Conservation (phyloP, 2,113 vertebrate species). For the Nothoprocta pentlandii region DNA sequence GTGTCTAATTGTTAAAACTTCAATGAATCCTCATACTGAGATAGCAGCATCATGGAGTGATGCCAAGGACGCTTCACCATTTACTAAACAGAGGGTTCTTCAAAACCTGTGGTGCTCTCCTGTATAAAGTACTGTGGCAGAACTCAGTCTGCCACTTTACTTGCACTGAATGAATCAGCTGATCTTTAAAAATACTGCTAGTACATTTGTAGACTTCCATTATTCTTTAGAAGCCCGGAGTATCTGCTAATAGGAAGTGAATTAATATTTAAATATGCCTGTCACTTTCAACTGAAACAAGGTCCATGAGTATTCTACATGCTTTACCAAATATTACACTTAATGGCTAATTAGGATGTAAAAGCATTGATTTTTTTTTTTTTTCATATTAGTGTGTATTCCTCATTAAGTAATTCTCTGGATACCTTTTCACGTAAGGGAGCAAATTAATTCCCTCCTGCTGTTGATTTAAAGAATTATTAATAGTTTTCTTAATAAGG, state of each 20-base stretch:
- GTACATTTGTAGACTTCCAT: not conserved
- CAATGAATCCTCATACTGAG: not conserved
- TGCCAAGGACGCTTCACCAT: not conserved
- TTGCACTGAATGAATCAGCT: not conserved
- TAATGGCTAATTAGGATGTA: constrained; percentile 23
- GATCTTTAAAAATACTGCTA: not conserved
- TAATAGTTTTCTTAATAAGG: not conserved
- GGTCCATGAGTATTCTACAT: constrained; percentile 43
- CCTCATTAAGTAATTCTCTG: constrained; percentile 21
- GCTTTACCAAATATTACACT: not conserved
- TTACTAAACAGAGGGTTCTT: not conserved
- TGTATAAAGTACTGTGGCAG: not conserved
- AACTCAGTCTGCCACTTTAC: not conserved
- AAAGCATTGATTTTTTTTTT: not conserved
- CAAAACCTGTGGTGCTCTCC: not conserved
- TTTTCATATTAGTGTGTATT: not conserved
- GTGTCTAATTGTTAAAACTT: not conserved
- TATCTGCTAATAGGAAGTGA: not conserved
- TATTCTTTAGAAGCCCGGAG: constrained; percentile 9
- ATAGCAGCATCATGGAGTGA: not conserved
- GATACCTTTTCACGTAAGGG: not conserved
- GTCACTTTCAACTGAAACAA: not conserved
- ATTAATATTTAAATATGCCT: constrained; percentile 20
- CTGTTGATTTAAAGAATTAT: not conserved
- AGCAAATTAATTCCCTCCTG: constrained; percentile 21